Evolutionary conservation across 2,797 vertebrate genomes (phyloP).

Genomic region (Arrhamphus sclerolepis): DNA sequence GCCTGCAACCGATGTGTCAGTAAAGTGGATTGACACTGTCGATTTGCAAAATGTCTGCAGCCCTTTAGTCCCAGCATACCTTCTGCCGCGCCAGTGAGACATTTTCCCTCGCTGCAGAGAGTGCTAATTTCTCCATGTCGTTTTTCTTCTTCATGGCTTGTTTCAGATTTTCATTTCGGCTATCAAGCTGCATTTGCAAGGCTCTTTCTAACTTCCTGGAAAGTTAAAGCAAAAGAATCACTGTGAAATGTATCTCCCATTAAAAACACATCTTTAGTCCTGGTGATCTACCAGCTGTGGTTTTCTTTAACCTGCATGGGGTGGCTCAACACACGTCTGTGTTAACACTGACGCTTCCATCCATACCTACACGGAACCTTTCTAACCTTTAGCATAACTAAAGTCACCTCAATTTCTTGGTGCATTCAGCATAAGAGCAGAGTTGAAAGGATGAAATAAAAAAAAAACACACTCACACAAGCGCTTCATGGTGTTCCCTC

Average conservation of each 20-base stretch:
- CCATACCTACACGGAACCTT: no score
- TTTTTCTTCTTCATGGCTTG: slow-evolving; percentile 83
- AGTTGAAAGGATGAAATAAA: slow-evolving; percentile 67
- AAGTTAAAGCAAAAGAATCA: slow-evolving; percentile 24
- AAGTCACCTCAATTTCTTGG: slow-evolving; percentile 58
- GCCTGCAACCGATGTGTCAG: no score
- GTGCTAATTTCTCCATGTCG: slow-evolving; percentile 74
- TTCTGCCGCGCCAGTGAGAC: slow-evolving; percentile 77
- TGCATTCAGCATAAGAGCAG: slow-evolving; percentile 52
- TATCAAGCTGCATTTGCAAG: slow-evolving; percentile 84
- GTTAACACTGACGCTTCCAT: no score
- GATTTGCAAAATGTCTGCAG: slow-evolving; percentile 50
- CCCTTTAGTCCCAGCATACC: slow-evolving; percentile 54
- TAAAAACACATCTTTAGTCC: not conserved
- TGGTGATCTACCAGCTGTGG: not conserved
- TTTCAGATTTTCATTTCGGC: slow-evolving; percentile 82
- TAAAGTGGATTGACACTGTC: slow-evolving; percentile 20
- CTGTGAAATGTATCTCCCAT: slow-evolving; percentile 1
- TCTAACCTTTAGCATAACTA: not conserved
- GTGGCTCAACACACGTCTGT: not conserved
- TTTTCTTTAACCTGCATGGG: slow-evolving; percentile 4
- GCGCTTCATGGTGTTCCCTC: slow-evolving; percentile 83
- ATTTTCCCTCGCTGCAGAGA: slow-evolving; percentile 77
- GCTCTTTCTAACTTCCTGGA: slow-evolving; percentile 85
- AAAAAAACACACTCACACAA: slow-evolving; percentile 82